Percentiles rank a stretch among this genome's conserved stretches.
phyloP scores from a whole-genome alignment of 1,140 invertebrate species.

The Luehdorfia chinensis region DNA sequence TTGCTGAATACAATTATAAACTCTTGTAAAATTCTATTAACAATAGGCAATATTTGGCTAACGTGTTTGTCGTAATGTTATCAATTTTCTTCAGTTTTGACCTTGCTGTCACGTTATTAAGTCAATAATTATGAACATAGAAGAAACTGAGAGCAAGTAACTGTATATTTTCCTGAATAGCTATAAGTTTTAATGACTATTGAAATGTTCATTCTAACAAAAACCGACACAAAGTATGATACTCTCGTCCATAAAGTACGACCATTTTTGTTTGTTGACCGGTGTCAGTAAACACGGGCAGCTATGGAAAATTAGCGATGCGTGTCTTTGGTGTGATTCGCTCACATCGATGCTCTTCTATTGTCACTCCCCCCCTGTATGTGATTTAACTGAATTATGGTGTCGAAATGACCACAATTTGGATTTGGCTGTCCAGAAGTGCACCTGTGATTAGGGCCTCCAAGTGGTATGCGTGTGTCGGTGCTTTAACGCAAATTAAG shows the following conservation, averaged over 20 bases:
- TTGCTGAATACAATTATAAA: too few species aligned
- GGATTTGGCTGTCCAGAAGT: slow-evolving; percentile 57
- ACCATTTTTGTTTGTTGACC: slow-evolving; percentile 51
- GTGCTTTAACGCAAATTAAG: slow-evolving; percentile 33
- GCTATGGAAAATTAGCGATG: slow-evolving; percentile 66
- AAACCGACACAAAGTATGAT: neutral
- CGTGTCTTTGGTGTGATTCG: slow-evolving; percentile 69
- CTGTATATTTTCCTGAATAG: too few species aligned
- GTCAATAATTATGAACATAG: too few species aligned
- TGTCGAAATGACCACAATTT: slow-evolving; percentile 64
- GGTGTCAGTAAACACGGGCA: slow-evolving; percentile 37
- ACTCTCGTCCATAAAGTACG: slow-evolving; percentile 23
- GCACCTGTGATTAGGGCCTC: slow-evolving; percentile 36
- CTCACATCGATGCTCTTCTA: slow-evolving; percentile 65
- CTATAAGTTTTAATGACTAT: neutral
- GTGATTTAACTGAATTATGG: slow-evolving; percentile 74
- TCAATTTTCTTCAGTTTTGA: too few species aligned
- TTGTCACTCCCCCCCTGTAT: slow-evolving; percentile 68
- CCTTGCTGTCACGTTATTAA: too few species aligned
- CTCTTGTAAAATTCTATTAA: too few species aligned
- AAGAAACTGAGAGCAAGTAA: too few species aligned
- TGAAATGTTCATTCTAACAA: neutral
- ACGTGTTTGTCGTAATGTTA: too few species aligned
- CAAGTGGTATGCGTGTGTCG: slow-evolving; percentile 36
- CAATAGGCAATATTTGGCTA: too few species aligned